Evolutionary conservation across 2,888 invertebrate species (phyloP), one percentile per base, ranked within the genome.

Genomic region (Desoria tigrina): DNA sequence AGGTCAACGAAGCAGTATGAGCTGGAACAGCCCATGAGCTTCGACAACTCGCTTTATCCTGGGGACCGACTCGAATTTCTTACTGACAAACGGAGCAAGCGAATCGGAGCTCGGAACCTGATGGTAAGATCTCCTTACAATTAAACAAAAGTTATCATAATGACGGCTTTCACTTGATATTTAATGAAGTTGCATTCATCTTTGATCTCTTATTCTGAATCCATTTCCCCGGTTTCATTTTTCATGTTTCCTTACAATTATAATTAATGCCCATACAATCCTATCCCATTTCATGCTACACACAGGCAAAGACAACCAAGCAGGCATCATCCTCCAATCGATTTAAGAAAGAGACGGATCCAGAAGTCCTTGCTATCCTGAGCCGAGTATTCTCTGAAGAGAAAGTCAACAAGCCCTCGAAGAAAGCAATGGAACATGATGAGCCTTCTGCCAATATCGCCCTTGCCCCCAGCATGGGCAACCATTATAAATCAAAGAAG

Each of bases 401-500:
- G 11, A 49, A 45, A 28, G 57, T 14, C 53, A 57, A 21, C 61
- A 57, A 55, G 55, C 23, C n/a, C 55, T 7, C 6, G 32, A 11
- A 7, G 32, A 32, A 32, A 32, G 32, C 32, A 32, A n/a, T n/a
- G n/a, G n/a, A n/a, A n/a, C n/a, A n/a, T n/a, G n/a, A n/a, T 32
- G 6, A 32, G 11, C 11, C 32, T 32, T 4, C 32, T 7, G 11
- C 32, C 11, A 32, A 32, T 7, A 4, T 11, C 6, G 32, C 32
- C 32, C 11, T 11, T 32, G 4, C 32, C 4, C 11, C 32, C 32
- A 42, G 42, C 26, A 26, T 9, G n/a, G 42, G 16, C 62, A 61
- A 28, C n/a, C 42, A 53, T 45, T 45, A 21, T 26, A 63, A 66
- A 26, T 18, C 61, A n/a, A 91, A 92, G 80, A 92, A 92, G 79